phyloP scores from a whole-genome alignment of 2,797 vertebrate species.

The Oreochromis mossambicus region DNA sequence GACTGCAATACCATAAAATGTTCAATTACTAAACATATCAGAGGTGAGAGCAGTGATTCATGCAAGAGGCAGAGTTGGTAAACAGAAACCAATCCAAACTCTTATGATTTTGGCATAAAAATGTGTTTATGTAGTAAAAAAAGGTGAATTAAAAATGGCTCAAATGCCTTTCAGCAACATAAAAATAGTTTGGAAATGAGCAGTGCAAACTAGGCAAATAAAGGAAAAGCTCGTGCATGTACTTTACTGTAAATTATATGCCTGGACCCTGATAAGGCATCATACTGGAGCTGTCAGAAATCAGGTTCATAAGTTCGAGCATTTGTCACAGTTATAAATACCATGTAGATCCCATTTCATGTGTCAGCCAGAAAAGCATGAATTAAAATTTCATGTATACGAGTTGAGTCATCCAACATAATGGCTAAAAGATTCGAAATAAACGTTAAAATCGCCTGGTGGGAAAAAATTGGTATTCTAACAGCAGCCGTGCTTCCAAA shows the following conservation, averaged over 20 bases:
- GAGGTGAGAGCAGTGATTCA: neutral
- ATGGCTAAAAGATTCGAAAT: slow-evolving; percentile 25
- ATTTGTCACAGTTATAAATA: slow-evolving; percentile 14
- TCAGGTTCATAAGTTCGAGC: neutral
- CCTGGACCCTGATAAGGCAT: neutral
- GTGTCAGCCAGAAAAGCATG: slow-evolving; percentile 10
- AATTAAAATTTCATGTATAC: slow-evolving; percentile 9
- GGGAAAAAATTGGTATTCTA: slow-evolving; percentile 56
- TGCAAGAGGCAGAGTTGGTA: neutral
- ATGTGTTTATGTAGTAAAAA: neutral
- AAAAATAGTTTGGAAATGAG: neutral
- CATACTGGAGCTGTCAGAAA: neutral
- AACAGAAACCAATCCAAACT: neutral
- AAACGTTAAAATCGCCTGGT: slow-evolving; percentile 21
- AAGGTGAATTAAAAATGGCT: neutral
- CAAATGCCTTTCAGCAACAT: neutral
- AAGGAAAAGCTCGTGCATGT: neutral
- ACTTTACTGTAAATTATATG: neutral
- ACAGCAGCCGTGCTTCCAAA: slow-evolving; percentile 31
- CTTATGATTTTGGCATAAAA: neutral
- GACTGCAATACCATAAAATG: neutral
- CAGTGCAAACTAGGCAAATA: neutral
- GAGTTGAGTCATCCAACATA: slow-evolving; percentile 31
- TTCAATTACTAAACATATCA: neutral
- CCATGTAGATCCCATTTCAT: slow-evolving; percentile 5